Evolutionary conservation across 2,797 vertebrate species (phyloP).

Genomic region (Coranthus polyacanthus): DNA sequence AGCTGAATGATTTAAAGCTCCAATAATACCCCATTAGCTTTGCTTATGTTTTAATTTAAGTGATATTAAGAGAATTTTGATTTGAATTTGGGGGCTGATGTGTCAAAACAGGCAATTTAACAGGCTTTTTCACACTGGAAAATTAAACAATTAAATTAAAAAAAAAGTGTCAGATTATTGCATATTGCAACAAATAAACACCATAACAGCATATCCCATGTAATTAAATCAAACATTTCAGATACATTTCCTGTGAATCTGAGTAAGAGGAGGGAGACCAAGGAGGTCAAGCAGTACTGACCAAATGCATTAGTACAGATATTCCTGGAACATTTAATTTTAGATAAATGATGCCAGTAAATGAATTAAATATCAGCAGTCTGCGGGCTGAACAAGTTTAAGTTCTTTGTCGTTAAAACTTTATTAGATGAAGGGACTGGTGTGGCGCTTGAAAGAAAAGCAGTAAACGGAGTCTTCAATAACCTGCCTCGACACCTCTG

Average conservation of each 20-base stretch:
- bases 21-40: slow-evolving; percentile 21
- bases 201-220: background rate
- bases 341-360: slow-evolving; percentile 48
- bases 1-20: slow-evolving; percentile 46
- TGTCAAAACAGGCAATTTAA: slow-evolving; percentile 26
- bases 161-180: background rate
- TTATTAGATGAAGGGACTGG: background rate
- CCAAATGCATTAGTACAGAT: slow-evolving; percentile 7
- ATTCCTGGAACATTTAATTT: slow-evolving; percentile 29
- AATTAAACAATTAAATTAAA: background rate
- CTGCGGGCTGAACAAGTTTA: slow-evolving; percentile 35
- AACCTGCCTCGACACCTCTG: background rate
- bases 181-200: background rate
- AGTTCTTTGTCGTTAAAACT: slow-evolving; percentile 24
- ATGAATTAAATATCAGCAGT: slow-evolving; percentile 50
- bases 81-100: slow-evolving; percentile 35
- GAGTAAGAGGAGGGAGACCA: slow-evolving; percentile 31
- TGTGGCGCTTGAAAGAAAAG: background rate
- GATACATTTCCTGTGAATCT: slow-evolving; percentile 4
- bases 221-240: too few relatives aligned
- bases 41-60: slow-evolving; percentile 43
- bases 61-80: slow-evolving; percentile 18
- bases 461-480: slow-evolving; percentile 24
- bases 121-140: background rate
- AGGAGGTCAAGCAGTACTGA: slow-evolving; percentile 41